Evolutionary conservation across 2,797 vertebrate genomes (phyloP).

Genomic region (Crax fasciolata): DNA sequence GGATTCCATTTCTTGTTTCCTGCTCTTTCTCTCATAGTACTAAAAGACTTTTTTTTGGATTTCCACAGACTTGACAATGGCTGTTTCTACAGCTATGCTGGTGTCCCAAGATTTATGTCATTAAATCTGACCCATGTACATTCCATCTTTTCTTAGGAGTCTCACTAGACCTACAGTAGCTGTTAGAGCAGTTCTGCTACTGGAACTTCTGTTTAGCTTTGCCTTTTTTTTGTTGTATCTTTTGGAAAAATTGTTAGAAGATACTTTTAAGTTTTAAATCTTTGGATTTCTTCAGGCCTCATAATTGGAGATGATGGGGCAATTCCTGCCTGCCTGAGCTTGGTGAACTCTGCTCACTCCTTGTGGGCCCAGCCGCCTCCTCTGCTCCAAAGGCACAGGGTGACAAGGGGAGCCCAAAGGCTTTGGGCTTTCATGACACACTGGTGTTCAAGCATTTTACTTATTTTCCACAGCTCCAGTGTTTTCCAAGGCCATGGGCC

Average conservation of each 20-base stretch:
- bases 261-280: neutral
- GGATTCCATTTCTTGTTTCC: neutral
- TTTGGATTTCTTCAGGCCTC: neutral
- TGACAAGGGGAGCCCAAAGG: neutral
- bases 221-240: accelerated
- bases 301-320: neutral
- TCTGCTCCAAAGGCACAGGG: neutral
- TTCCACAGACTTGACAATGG: neutral
- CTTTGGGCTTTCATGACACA: neutral
- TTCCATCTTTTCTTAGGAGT: neutral
- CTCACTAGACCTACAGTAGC: neutral
- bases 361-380: accelerated
- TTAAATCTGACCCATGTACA: neutral
- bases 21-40: neutral
- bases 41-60: neutral
- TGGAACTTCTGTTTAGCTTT: neutral
- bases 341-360: neutral
- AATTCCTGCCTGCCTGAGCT: neutral
- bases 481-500: neutral
- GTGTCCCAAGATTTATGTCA: neutral
- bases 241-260: neutral
- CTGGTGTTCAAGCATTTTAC: neutral
- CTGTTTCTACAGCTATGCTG: neutral
- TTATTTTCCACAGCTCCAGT: accelerated
- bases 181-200: neutral